A percentile compares a stretch with the other conserved stretches of the same genome.
Conservation (phyloP, 1,140 invertebrate genomes). For the Temnothorax curvispinosus region DNA sequence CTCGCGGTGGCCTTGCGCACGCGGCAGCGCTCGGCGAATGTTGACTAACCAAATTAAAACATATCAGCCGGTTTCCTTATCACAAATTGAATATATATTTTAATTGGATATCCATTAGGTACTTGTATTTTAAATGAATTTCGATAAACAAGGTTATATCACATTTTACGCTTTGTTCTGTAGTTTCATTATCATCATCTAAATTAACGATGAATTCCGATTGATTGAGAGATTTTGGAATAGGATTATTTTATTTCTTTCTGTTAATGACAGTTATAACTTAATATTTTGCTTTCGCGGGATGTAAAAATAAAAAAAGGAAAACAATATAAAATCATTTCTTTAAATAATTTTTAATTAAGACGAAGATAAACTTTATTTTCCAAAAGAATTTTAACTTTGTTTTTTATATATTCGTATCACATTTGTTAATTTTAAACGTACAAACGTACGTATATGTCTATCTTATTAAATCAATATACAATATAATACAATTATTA, state of each 20-base stretch:
- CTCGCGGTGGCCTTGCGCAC: neutral
- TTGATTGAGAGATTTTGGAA: neutral
- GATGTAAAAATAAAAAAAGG: neutral
- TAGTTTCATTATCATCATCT: neutral
- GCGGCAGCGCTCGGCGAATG: neutral
- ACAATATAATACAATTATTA: neutral
- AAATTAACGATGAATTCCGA: neutral
- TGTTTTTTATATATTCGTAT: too few relatives aligned
- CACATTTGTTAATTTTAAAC: neutral
- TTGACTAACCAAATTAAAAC: neutral
- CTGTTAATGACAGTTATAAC: too few relatives aligned
- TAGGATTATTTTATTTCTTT: neutral
- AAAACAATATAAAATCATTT: neutral
- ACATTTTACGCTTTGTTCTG: neutral
- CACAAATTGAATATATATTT: neutral
- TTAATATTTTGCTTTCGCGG: neutral
- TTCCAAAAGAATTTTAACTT: too few relatives aligned
- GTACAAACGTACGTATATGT: neutral
- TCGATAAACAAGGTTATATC: neutral
- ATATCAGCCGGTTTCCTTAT: neutral
- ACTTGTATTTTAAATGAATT: neutral
- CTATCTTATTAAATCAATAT: neutral
- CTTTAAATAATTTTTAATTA: too few relatives aligned
- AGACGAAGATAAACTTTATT: too few relatives aligned
- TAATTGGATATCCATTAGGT: neutral